Evolutionary conservation across 2,797 vertebrate species (phyloP).

Genomic region (Distichodus sexfasciatus): DNA sequence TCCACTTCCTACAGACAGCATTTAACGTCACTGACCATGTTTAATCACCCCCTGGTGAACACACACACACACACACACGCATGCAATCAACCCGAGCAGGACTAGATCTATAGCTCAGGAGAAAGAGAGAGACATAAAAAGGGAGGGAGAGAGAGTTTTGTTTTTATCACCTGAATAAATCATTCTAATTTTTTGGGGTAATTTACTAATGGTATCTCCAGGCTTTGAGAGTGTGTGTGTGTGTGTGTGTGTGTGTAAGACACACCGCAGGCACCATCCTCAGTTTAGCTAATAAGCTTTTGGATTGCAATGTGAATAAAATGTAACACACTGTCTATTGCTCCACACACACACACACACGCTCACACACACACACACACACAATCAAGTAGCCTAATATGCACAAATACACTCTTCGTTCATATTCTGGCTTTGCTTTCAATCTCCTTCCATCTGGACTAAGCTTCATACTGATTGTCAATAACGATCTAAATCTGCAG

Average conservation of each 20-base stretch:
- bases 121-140: not conserved
- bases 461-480: slow-evolving; percentile 32
- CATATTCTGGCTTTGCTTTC: slow-evolving; percentile 35
- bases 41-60: not conserved
- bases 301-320: slow-evolving; percentile 33
- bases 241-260: slow-evolving; percentile 13
- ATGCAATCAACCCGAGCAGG: slow-evolving; percentile 50
- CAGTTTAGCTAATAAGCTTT: slow-evolving; percentile 63
- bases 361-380: slow-evolving; percentile 61
- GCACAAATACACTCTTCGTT: not conserved
- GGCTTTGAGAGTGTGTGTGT: slow-evolving; percentile 43
- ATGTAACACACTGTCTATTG: not conserved
- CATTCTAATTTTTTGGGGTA: slow-evolving; percentile 66
- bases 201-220: slow-evolving; percentile 69
- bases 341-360: slow-evolving; percentile 43
- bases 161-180: slow-evolving; percentile 63
- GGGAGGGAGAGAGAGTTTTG: slow-evolving; percentile 20
- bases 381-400: not conserved
- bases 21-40: too few relatives aligned
- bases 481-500: slow-evolving; percentile 38
- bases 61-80: slow-evolving; percentile 24
- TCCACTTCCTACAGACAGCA: too few relatives aligned
- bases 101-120: slow-evolving; percentile 38
- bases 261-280: slow-evolving; percentile 51
- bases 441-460: slow-evolving; percentile 36